A percentile compares a stretch with the other conserved stretches of the same genome.
Conservation (phyloP, 1,140 invertebrate species). For the Apis florea region DNA sequence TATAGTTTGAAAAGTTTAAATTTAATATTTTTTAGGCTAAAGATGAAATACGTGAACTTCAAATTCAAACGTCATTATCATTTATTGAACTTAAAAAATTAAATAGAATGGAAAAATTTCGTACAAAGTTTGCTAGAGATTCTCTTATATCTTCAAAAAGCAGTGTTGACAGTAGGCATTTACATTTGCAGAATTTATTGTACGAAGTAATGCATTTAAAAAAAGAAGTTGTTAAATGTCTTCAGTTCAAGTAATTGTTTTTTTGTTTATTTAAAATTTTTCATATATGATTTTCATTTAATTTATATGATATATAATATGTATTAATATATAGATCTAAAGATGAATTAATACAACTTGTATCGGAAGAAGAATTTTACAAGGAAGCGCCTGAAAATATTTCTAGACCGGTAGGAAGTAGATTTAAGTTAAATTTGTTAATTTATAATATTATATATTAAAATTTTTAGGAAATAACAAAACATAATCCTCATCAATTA, state of each 20-base stretch:
- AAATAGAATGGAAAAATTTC: conserved; percentile 94
- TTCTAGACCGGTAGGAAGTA: conserved; percentile 82
- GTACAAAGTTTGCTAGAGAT: conserved; percentile 90
- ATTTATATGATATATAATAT: neutral
- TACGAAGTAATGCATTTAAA: conserved; percentile 97
- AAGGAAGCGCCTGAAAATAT: conserved; percentile 88
- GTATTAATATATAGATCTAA: conserved; percentile 87
- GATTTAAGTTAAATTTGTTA: neutral
- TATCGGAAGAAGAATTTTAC: conserved; percentile 92
- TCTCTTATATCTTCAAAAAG: conserved; percentile 89
- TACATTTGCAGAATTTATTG: conserved; percentile 96
- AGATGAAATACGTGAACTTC: conserved; percentile 84
- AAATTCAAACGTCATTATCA: conserved; percentile 86
- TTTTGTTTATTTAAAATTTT: conserved; percentile 27
- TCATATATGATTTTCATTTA: neutral
- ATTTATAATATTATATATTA: conserved; percentile 27
- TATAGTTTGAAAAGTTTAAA: conserved; percentile 5
- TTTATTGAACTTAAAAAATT: conserved; percentile 93
- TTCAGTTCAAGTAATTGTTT: conserved; percentile 90
- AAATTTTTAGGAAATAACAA: conserved; percentile 83
- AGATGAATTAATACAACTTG: conserved; percentile 95
- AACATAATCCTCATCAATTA: conserved; percentile 88
- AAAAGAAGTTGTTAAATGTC: conserved; percentile 95
- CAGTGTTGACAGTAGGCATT: conserved; percentile 92
- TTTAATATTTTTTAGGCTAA: conserved; percentile 78